Evolutionary conservation across 2,888 invertebrate genomes (phyloP), one percentile per base, ranked within the genome.

Genomic region (Morpho achilles): DNA sequence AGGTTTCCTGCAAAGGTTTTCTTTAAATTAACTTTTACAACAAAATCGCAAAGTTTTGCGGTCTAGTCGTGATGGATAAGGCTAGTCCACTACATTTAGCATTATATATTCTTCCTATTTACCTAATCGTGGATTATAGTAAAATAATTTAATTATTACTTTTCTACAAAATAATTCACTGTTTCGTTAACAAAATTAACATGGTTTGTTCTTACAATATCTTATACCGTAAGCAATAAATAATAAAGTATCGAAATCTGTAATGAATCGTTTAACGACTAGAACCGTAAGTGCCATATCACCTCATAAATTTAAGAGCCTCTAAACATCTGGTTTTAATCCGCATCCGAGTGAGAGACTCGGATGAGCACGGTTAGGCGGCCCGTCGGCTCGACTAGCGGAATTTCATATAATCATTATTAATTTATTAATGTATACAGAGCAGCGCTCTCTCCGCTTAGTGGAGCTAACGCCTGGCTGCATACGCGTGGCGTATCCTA

Each of bases 361-460:
- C 32, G 32, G 32, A 61, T 66, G 10, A 7, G 43, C 23, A 52
- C 53, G 53, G 43, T 44, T 61, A 59, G 52, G 53, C 48, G 56
- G 42, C 52, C 44, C 57, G 61, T 59, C 57, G 59, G 47, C 59
- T 45, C 52, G 50, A 16, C 50, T 82, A 83, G 84, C 82, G 87
- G 87, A 87, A 87, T 88, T 87, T 81, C 87, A 84, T 86, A 86
- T 82, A 84, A 85, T 84, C 80, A 85, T 87, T 83, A 87, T 88
- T 88, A 88, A 88, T 89, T 88, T 88, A 89, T 89, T 90, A 85
- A 90, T 89, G 80, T 84, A 89, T 85, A 87, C 88, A 64, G 64
- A 73, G 77, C 75, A 73, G 74, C 75, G 77, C 85, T 85, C 86
- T 87, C 87, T 86, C 84, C 70, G 75, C 74, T 83, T 80, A 81